Evolutionary conservation across 2,888 invertebrate genomes (phyloP), one percentile per base, ranked within the genome.

Genomic region (Chloromyia formosa): DNA sequence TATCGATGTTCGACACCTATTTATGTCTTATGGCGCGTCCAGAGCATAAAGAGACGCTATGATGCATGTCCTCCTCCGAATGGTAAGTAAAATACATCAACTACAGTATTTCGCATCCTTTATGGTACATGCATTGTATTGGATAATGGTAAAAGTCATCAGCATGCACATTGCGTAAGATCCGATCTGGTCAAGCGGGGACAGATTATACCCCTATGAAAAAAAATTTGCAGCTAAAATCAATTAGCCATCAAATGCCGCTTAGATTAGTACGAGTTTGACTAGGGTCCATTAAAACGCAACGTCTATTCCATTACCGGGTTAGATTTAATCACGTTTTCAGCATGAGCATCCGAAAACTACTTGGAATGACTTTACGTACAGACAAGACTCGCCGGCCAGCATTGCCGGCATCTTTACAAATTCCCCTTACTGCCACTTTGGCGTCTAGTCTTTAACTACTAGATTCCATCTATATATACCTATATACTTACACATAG

Each of bases 51-150:
- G 42, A 58, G 56, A 40, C 71, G 40, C 58, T 58, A 71, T 71
- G 71, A 71, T 71, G 71, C 58, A 71, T 71, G 71, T 71, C 71
- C 71, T 71, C 71, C 71, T 56, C 42, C 71, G 45, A 64, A 71
- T 18, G 16, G 27, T 23, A 18, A 20, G 58, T 60, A n/a, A n/a
- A 9, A 22, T 23, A 23, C 5, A n/a, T 49, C 16, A 10, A 12
- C 3, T n/a, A 49, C 49, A 49, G 49, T 49, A 3, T n/a, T 49
- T 49, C 49, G 49, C 49, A 49, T 49, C 49, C 49, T 49, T n/a
- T 49, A n/a, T 49, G 49, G 49, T n/a, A 12, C 49, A 49, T 49
- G 12, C 27, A 35, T 35, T 35, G 27, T 4, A 7, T 35, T 7
- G 7, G 27, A 35, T 35, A 4, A 7, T 35, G 2, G 27, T 7